Conservation (phyloP, 1,140 invertebrate genomes). For the Varroa destructor region DNA sequence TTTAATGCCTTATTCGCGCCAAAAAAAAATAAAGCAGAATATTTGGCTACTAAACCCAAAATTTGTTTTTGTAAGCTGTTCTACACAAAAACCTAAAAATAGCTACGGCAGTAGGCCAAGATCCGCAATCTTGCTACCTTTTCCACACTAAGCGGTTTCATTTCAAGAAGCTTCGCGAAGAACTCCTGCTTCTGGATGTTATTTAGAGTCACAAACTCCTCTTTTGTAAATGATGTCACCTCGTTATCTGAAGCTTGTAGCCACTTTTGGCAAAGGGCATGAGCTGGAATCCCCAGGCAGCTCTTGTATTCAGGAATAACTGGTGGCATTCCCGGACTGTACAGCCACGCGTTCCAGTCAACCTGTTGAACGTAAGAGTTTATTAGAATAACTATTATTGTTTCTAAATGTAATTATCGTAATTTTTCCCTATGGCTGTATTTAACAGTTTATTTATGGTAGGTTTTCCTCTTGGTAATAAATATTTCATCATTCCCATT, state of each 20-base stretch:
- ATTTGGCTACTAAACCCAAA: too few relatives aligned
- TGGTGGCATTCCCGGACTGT: slow-evolving; percentile 68
- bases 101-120: too few relatives aligned
- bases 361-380: slow-evolving; percentile 43
- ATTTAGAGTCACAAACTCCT: slow-evolving; percentile 48
- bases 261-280: slow-evolving; percentile 49
- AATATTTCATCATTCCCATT: too few relatives aligned
- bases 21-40: too few relatives aligned
- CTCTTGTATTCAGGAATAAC: slow-evolving; percentile 65
- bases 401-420: too few relatives aligned
- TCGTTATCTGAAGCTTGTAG: slow-evolving; percentile 41
- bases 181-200: slow-evolving; percentile 59
- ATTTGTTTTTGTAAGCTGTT: too few relatives aligned
- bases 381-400: neutral
- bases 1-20: too few relatives aligned
- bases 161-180: slow-evolving; percentile 53
- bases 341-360: slow-evolving; percentile 75
- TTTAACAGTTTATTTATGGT: too few relatives aligned
- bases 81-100: too few relatives aligned
- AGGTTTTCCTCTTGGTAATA: too few relatives aligned
- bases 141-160: slow-evolving; percentile 31
- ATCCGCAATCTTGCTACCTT: neutral
- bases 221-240: slow-evolving; percentile 41
- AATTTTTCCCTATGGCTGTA: too few relatives aligned
- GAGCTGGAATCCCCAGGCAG: slow-evolving; percentile 52